phyloP scores from a whole-genome alignment of 2,888 invertebrate genomes.

The Cryptocephalus moraei region DNA sequence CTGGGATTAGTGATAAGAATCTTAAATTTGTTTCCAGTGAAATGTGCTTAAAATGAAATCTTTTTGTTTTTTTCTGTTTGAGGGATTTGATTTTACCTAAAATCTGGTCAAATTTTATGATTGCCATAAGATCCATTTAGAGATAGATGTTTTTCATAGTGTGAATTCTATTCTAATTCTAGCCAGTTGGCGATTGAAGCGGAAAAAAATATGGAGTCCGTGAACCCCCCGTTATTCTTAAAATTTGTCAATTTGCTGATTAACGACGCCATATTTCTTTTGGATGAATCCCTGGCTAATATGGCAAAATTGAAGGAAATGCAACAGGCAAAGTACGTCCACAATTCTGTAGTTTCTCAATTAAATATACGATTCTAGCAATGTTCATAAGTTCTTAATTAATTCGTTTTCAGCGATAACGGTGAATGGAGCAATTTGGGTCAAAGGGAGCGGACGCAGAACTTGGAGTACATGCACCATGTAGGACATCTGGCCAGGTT shows the following conservation, averaged over 20 bases:
- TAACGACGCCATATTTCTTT: conserved; percentile 91
- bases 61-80: too few species aligned
- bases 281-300: conserved; percentile 84
- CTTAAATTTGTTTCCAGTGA: too few species aligned
- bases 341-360: too few species aligned
- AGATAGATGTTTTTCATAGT: too few species aligned
- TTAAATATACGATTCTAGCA: too few species aligned
- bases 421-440: conserved; percentile 67
- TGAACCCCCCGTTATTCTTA: conserved; percentile 83
- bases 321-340: conserved; percentile 60
- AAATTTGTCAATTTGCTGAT: conserved; percentile 93
- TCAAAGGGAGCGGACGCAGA: conserved; percentile 62
- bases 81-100: too few species aligned
- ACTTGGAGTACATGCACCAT: conserved; percentile 60
- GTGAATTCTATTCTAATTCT: conserved; percentile 20
- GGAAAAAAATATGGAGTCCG: conserved; percentile 79
- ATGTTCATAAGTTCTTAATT: too few species aligned
- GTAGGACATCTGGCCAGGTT: conserved; percentile 78
- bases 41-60: too few species aligned
- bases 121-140: too few species aligned
- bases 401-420: conserved; percentile 43
- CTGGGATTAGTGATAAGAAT: too few species aligned
- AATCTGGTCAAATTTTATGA: too few species aligned
- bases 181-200: conserved; percentile 70
- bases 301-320: conserved; percentile 81